phyloP scores from a whole-genome alignment of 2,113 vertebrate species.

The Eurypyga helias region DNA sequence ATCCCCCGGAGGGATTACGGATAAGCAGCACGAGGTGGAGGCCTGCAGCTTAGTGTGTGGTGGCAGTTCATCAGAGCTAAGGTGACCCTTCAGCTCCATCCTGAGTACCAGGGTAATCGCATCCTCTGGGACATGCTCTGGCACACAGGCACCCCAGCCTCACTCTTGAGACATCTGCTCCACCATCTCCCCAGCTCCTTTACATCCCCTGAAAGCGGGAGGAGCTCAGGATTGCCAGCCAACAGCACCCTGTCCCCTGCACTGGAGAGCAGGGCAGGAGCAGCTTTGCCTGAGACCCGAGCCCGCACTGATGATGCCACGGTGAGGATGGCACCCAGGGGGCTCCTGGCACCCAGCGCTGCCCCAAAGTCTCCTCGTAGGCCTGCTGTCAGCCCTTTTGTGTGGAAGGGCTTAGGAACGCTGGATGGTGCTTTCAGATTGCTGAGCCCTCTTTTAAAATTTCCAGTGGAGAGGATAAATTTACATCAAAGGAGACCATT shows the following conservation, averaged over 20 bases:
- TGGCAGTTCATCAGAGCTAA: not conserved
- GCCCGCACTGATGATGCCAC: not conserved
- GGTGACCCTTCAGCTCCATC: not conserved
- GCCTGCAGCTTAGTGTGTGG: not conserved
- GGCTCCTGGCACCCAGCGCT: accelerated
- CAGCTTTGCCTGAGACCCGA: not conserved
- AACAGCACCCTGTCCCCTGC: not conserved
- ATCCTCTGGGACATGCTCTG: not conserved
- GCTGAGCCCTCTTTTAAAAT: not conserved
- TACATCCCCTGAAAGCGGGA: too few species aligned
- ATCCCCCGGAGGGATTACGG: not conserved
- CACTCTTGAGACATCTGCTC: not conserved
- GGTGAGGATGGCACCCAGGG: not conserved
- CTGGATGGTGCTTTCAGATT: not conserved
- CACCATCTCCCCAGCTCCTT: not conserved
- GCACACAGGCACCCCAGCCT: not conserved
- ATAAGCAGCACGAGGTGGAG: not conserved
- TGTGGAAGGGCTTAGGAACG: not conserved
- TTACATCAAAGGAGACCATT: not conserved
- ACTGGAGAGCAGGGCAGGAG: not conserved
- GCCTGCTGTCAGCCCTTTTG: not conserved
- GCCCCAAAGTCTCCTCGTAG: not conserved
- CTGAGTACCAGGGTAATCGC: not conserved
- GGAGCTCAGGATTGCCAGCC: not conserved
- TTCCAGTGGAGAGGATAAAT: not conserved